Percentiles rank a stretch among this genome's conserved stretches.
Conservation (phyloP, 2,888 invertebrate species). For the Chrysopilus asiliformis region DNA sequence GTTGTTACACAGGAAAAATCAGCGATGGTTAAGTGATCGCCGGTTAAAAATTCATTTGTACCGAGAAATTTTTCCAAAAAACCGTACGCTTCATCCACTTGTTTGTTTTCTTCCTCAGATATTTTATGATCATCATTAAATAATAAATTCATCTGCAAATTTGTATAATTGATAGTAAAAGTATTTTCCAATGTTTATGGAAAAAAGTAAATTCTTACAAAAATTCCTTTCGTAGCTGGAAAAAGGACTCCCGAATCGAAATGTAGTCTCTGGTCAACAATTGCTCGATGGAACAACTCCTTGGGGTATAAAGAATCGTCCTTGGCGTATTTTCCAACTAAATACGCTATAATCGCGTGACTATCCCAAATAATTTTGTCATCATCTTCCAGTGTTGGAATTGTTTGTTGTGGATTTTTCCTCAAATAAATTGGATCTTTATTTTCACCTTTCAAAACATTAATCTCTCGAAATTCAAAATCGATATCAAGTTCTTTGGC, state of each 20-base stretch:
- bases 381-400: conserved; percentile 19
- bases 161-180: not conserved
- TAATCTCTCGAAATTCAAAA: conserved; percentile 12
- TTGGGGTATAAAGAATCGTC: conserved; percentile 24
- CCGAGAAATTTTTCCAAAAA: conserved; percentile 5
- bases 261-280: conserved; percentile 25
- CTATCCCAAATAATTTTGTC: conserved; percentile 20
- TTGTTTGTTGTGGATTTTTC: conserved; percentile 27
- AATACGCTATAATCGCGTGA: conserved; percentile 22
- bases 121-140: not conserved
- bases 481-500: conserved; percentile 20
- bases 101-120: conserved; percentile 14
- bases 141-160: not conserved
- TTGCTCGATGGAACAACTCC: conserved; percentile 20
- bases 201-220: conserved; percentile 5
- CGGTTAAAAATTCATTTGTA: conserved; percentile 19
- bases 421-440: conserved; percentile 19
- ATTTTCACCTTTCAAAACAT: conserved; percentile 18
- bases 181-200: not conserved
- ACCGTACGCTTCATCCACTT: conserved; percentile 9
- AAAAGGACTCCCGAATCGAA: conserved; percentile 3
- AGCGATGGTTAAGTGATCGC: conserved; percentile 24
- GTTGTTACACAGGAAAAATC: conserved; percentile 25
- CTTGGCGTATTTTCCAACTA: conserved; percentile 20
- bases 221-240: not conserved